Conservation (phyloP, 1,140 invertebrate genomes). For the Ips typographus region DNA sequence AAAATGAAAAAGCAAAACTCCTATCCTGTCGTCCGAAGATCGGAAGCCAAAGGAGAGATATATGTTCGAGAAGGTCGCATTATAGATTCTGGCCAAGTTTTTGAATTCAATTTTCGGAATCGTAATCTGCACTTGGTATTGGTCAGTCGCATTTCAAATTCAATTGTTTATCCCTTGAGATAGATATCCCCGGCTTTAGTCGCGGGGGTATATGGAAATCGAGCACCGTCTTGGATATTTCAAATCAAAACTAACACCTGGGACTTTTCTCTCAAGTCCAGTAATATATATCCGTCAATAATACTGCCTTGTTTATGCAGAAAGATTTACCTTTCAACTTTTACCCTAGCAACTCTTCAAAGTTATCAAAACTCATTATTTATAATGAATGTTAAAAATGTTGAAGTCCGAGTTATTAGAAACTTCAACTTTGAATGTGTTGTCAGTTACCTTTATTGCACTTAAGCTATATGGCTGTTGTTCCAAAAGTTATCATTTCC, state of each 20-base stretch:
- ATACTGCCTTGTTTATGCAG: conserved; percentile 42
- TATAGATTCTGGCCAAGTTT: conserved; percentile 53
- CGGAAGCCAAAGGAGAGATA: conserved; percentile 47
- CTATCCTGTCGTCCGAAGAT: conserved; percentile 25
- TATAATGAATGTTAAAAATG: no score
- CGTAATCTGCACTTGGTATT: conserved; percentile 51
- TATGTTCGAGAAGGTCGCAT: conserved; percentile 48
- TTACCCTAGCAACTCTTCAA: neutral
- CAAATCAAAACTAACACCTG: conserved; percentile 51
- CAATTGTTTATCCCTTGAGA: conserved; percentile 53
- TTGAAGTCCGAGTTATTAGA: no score
- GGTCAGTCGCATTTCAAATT: conserved; percentile 52
- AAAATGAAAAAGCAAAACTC: neutral
- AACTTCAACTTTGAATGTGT: no score
- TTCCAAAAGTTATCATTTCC: neutral
- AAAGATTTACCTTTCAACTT: neutral
- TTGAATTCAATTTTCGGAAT: conserved; percentile 54
- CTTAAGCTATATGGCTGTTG: no score
- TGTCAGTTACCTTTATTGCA: no score
- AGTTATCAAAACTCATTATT: neutral
- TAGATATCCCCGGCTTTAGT: conserved; percentile 46
- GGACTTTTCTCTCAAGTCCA: conserved; percentile 33
- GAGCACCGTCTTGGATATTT: conserved; percentile 47
- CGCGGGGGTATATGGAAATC: conserved; percentile 50
- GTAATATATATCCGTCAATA: conserved; percentile 43